phyloP scores from a whole-genome alignment of 2,113 vertebrate species.

The Tenrec ecaudatus region DNA sequence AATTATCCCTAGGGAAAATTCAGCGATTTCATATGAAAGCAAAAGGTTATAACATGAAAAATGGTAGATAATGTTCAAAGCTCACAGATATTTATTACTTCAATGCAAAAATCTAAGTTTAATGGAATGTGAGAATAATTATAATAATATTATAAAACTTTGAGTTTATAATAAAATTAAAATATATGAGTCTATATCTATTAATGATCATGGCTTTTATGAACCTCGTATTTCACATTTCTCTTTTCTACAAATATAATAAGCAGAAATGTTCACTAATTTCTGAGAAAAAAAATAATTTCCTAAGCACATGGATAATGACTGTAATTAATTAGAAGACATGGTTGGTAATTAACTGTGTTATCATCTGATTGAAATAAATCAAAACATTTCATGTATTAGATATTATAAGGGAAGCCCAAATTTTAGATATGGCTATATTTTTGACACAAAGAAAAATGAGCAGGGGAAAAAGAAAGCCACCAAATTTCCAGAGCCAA shows the following conservation, averaged over 20 bases:
- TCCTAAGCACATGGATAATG: background rate
- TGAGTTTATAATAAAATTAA: no score
- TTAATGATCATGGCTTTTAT: background rate
- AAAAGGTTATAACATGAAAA: background rate
- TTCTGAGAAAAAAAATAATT: constrained; percentile 22
- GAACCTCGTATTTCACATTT: background rate
- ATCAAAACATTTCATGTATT: background rate
- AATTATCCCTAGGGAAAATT: background rate
- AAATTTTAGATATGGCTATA: background rate
- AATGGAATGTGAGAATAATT: background rate
- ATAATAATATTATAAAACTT: background rate
- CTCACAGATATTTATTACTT: background rate
- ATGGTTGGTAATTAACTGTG: background rate
- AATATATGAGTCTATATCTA: no score
- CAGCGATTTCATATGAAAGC: background rate
- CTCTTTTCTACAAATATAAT: background rate
- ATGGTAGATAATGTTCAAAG: background rate
- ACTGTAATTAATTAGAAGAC: background rate
- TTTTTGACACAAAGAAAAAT: background rate
- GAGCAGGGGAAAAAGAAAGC: constrained; percentile 2
- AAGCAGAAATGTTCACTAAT: background rate
- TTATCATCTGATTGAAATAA: background rate
- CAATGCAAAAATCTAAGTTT: background rate
- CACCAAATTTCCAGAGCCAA: constrained; percentile 24
- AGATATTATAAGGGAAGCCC: background rate